These are phyloP conservation scores for Hylaeus anthracinus DNA, from an alignment of 1,140 invertebrate genomes.

Conservation along the genomic window DNA sequence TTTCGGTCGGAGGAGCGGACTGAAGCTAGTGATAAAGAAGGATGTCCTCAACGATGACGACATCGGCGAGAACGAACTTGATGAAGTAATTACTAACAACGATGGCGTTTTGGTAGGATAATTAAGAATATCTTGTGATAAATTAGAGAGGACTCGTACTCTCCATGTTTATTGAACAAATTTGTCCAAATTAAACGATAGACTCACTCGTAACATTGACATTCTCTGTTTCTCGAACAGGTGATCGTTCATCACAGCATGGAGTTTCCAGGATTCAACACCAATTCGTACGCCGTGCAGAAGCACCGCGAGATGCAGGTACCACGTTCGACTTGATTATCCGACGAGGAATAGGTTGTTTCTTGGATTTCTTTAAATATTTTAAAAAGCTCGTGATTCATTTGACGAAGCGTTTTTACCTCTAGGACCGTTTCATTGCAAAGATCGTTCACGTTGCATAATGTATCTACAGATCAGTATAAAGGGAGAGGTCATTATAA, in stretches of 20 bases:
- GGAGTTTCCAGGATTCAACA: slow-evolving; percentile 34
- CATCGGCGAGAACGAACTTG: not conserved
- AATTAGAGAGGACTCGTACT: not conserved
- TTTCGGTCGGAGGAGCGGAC: slow-evolving; percentile 32
- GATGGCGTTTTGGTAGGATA: not conserved
- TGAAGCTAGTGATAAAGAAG: slow-evolving; percentile 15
- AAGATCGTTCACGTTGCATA: not conserved
- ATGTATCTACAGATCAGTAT: slow-evolving; percentile 9
- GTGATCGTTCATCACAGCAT: slow-evolving; percentile 46
- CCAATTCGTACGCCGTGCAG: slow-evolving; percentile 32
- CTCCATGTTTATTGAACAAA: no score
- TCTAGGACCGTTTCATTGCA: no score
- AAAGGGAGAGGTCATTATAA: not conserved
- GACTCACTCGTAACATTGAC: no score
- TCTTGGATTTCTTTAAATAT: no score
- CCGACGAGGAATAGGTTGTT: no score
- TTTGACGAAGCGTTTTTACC: no score
- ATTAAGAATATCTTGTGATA: not conserved
- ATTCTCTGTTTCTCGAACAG: slow-evolving; percentile 4
- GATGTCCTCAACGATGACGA: not conserved
- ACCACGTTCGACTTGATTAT: not conserved
- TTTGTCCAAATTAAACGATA: no score
- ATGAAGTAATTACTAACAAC: not conserved
- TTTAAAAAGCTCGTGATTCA: no score
- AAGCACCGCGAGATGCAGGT: slow-evolving; percentile 25